These are phyloP conservation scores for Gyps fulvus DNA, from an alignment of 2,113 vertebrate species.

Conservation along the genomic window DNA sequence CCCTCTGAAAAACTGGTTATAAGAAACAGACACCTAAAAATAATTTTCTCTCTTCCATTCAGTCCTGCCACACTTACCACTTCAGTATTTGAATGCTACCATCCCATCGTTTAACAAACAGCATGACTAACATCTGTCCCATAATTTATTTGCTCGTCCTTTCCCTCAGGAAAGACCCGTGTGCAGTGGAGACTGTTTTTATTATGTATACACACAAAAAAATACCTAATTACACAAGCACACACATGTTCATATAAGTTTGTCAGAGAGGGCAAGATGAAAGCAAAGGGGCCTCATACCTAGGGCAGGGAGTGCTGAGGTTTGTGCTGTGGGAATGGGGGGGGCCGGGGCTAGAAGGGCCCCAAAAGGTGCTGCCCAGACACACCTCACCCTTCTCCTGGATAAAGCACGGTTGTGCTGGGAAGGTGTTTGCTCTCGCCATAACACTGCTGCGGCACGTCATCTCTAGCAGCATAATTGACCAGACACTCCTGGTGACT, in stretches of 20 bases:
- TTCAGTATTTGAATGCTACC: background rate
- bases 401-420: background rate
- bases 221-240: background rate
- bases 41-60: background rate
- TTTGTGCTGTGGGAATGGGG: accelerated
- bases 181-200: background rate
- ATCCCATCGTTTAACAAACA: background rate
- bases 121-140: background rate
- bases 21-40: background rate
- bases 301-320: background rate
- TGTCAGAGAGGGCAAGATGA: background rate
- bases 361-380: background rate
- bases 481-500: background rate
- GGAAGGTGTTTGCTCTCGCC: background rate
- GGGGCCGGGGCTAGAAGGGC: accelerated
- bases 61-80: background rate
- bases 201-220: background rate
- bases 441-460: accelerated
- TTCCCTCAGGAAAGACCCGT: background rate
- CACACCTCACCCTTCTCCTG: background rate
- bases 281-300: background rate
- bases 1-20: background rate
- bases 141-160: background rate
- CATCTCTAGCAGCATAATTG: background rate
- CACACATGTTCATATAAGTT: background rate